These are phyloP conservation scores for Andrena trimmerana DNA, from an alignment of 2,888 invertebrate genomes.

Conservation along the genomic window DNA sequence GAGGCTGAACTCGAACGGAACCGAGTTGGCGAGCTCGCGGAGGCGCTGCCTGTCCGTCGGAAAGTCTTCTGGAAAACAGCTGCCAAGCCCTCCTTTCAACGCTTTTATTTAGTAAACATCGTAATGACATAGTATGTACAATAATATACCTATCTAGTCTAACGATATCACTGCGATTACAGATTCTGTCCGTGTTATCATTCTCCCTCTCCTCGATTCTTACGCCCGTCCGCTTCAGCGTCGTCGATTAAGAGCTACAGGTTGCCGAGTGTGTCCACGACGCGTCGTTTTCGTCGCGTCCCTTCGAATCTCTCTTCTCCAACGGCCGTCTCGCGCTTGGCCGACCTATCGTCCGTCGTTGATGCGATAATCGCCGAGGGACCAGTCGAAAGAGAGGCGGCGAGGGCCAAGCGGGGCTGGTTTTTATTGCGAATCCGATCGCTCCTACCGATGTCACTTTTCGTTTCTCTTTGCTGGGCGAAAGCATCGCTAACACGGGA, in stretches of 20 bases:
- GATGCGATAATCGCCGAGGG: constrained; percentile 8
- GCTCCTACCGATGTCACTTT: constrained; percentile 12
- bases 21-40: background rate
- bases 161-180: constrained; percentile 80
- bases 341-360: constrained; percentile 32
- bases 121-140: constrained; percentile 80
- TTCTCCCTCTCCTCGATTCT: constrained; percentile 28
- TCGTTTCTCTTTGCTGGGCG: constrained; percentile 10
- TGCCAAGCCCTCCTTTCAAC: constrained; percentile 62
- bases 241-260: constrained; percentile 61
- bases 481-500: constrained; percentile 21
- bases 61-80: constrained; percentile 24
- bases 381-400: constrained; percentile 38
- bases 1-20: background rate
- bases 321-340: constrained; percentile 39
- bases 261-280: constrained; percentile 46
- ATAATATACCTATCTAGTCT: constrained; percentile 81
- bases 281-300: constrained; percentile 7
- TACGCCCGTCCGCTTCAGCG: constrained; percentile 39
- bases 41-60: background rate
- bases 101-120: constrained; percentile 82
- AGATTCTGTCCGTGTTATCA: constrained; percentile 60
- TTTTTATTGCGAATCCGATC: background rate
- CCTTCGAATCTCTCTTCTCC: background rate
- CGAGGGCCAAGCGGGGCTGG: background rate